Evolutionary conservation across 1,140 invertebrate genomes (phyloP), one percentile per base, ranked within the genome.

Genomic region (Ceratina calcarata): DNA sequence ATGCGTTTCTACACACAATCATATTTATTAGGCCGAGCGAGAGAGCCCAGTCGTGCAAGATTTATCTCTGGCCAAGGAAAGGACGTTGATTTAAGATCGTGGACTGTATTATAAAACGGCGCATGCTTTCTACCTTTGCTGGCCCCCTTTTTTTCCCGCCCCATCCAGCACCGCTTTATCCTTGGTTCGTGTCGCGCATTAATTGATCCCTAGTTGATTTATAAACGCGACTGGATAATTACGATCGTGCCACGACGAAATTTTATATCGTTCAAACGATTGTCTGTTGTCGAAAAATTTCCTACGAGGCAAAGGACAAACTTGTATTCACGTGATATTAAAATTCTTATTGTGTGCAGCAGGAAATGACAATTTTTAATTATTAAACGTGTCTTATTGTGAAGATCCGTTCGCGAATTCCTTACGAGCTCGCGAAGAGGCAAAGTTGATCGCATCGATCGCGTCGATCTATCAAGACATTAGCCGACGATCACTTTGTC

Each of bases 81-180:
- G 61, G 80, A 82, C 84, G 60, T 84, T 86, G 80, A 85, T 82
- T 79, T 82, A 86, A 86, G 80, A 86, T 85, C 61, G 71, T 62
- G 15, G 49, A 58, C 65, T 24, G 67, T 78, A 82, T 82, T 82
- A 86, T 82, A 86, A 86, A 86, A 85, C 72, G 57, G 24, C 61
- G 61, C 79, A 78, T 67, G 60, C 67, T 82, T 65, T 66, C 49
- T 72, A 24, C 58, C 32, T 57, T 68, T 49, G 53, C 32, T 64
- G 27, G n/a, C 13, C 22, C 60, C 55, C 70, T 71, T 49, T n/a
- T 45, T 67, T 49, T 49, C 18, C 62, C 24, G 2, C 16, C 53
- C 32, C 55, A 12, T 1, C 24, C 65, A 55, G 15, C n/a, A 53
- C 8, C 37, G 8, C 45, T n/a, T 49, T 20, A 51, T 45, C 49